Evolutionary conservation across 2,888 invertebrate genomes (phyloP).

Genomic region (Metacarcinus magister): DNA sequence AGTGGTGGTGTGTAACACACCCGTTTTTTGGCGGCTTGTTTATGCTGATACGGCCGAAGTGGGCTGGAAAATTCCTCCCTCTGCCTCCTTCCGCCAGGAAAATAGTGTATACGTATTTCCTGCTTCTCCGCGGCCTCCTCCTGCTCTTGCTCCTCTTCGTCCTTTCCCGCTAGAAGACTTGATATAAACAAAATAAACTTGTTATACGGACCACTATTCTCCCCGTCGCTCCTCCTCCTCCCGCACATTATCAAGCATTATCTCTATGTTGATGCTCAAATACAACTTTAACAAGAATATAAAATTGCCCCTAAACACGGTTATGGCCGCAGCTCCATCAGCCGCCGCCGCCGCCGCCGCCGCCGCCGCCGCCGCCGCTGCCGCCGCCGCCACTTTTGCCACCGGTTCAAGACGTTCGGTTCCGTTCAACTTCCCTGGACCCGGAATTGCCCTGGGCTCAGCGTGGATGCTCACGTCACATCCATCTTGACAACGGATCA

Average conservation of each 20-base stretch:
- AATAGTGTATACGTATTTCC: background rate
- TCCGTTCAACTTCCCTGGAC: background rate
- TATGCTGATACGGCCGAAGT: conserved; percentile 26
- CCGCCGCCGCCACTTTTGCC: background rate
- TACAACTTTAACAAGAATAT: conserved; percentile 28
- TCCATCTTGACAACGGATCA: conserved; percentile 6
- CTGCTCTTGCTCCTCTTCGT: background rate
- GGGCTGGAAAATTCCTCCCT: background rate
- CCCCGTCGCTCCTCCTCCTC: background rate
- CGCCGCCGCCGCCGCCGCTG: background rate
- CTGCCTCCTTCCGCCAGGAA: background rate
- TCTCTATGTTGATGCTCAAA: background rate
- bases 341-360: background rate
- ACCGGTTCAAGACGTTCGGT: background rate
- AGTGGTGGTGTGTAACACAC: conserved; percentile 40
- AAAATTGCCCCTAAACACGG: conserved; percentile 10
- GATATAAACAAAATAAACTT: conserved; percentile 22
- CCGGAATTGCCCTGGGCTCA: background rate
- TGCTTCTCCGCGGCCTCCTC: background rate
- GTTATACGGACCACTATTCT: conserved; percentile 7
- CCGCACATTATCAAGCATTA: background rate
- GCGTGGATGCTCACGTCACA: background rate
- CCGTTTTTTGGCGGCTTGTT: conserved; percentile 9
- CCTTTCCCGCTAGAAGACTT: background rate
- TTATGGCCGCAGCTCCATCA: background rate